Evolutionary conservation across 2,113 vertebrate species (phyloP).

Genomic region (Petrocephalus zakoni): DNA sequence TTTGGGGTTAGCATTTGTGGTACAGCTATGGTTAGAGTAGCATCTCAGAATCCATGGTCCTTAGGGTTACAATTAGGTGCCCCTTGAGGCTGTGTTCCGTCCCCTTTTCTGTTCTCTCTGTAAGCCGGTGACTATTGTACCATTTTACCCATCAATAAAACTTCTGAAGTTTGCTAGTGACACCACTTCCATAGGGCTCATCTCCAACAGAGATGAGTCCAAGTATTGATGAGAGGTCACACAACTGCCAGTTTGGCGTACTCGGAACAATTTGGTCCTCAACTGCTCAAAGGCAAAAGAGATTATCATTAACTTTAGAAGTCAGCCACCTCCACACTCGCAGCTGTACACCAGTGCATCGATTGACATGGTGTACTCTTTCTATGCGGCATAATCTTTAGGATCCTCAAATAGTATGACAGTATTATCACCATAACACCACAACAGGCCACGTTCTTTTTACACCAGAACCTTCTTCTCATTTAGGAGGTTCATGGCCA

Average conservation of each 20-base stretch:
- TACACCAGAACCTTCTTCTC: no score
- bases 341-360: not conserved
- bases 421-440: not conserved
- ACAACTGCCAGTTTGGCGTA: not conserved
- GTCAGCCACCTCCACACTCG: not conserved
- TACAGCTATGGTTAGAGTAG: not conserved
- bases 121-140: not conserved
- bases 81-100: not conserved
- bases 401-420: not conserved
- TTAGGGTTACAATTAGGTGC: not conserved
- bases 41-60: not conserved
- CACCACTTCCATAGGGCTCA: not conserved
- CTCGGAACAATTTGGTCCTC: not conserved
- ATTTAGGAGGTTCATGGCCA: no score
- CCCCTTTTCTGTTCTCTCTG: not conserved
- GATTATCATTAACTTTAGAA: not conserved
- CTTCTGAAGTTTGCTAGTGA: not conserved
- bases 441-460: not conserved
- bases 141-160: not conserved
- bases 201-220: not conserved
- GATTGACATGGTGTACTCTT: not conserved
- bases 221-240: not conserved
- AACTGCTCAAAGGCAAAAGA: not conserved
- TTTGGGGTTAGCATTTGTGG: not conserved
- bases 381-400: not conserved